These are phyloP conservation scores for Amphibalanus amphitrite DNA, from an alignment of 1,140 invertebrate species.

Conservation along the genomic window DNA sequence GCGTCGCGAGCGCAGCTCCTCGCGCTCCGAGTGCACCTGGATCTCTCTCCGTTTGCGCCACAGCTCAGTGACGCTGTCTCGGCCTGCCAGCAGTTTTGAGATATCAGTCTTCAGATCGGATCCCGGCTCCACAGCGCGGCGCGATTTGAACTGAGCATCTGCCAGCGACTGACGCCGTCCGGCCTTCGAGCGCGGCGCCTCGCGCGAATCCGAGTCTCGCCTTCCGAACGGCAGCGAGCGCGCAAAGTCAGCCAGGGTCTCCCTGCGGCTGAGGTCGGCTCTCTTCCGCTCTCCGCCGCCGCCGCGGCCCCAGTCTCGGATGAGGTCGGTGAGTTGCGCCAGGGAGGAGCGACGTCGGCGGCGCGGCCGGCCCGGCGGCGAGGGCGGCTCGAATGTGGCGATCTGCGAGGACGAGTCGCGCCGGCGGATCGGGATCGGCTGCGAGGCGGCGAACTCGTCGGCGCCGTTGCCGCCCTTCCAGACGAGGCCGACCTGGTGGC, in stretches of 20 bases:
- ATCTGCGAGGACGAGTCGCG: constrained; percentile 76
- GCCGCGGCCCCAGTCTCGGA: constrained; percentile 63
- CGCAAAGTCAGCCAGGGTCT: constrained; percentile 65
- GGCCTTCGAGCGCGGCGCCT: constrained; percentile 17
- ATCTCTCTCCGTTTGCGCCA: neutral
- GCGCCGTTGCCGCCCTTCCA: constrained; percentile 84
- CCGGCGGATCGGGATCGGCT: constrained; percentile 33
- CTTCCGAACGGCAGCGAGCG: constrained; percentile 29
- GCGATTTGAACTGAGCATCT: constrained; percentile 15
- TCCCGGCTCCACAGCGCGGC: constrained; percentile 13
- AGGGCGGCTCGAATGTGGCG: constrained; percentile 48
- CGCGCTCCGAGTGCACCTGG: neutral
- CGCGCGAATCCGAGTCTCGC: constrained; percentile 21
- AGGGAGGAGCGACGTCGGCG: constrained; percentile 59
- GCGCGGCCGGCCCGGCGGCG: constrained; percentile 32
- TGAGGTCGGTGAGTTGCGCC: constrained; percentile 68
- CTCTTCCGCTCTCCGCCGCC: constrained; percentile 16
- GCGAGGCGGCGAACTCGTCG: constrained; percentile 42
- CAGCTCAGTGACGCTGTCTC: constrained; percentile 18
- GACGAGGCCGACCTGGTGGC: constrained; percentile 76
- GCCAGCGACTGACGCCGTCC: constrained; percentile 14
- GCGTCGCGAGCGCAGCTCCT: neutral
- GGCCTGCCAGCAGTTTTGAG: constrained; percentile 17
- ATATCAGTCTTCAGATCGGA: constrained; percentile 16
- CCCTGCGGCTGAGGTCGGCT: constrained; percentile 42